Evolutionary conservation across 2,113 vertebrate genomes (phyloP), one percentile per base, ranked within the genome.

Genomic region (Vicugna pacos): DNA sequence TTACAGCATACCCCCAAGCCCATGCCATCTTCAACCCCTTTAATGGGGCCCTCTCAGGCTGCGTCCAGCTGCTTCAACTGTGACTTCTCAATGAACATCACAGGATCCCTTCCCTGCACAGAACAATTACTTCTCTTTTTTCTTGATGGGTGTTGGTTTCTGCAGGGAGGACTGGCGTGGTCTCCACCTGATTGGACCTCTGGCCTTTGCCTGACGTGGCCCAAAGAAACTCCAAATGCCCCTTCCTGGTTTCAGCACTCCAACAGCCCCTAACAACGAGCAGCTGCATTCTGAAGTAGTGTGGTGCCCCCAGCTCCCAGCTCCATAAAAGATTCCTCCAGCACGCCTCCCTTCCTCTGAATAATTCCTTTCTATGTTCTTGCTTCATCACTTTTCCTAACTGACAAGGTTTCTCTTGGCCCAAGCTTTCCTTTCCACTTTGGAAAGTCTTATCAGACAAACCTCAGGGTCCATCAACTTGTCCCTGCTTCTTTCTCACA

Each of bases 401-500:
- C 90, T 97, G 98, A 97, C 97, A 98, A 97, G 86, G 94, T 97
- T 97, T 98, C 96, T 87, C 94, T 97, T 95, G 94, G 97, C 96
- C 60, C 91, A 82, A 81, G 95, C 95, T 98, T 98, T 98, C 95
- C 93, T 98, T 98, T 98, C 97, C 82, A 65, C 96, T 98, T 98
- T 98, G 97, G 98, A 98, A 98, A 94, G 81, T 96, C 98, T 98
- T 98, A 89, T 98, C 97, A 98, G 97, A 97, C 96, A 98, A 97
- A 96, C 92, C 95, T 98, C 96, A 98, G 93, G 98, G 95, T 96
- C 92, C 97, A 92, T 87, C 8, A 2, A 91, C 79, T 96, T 88
- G 73, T 76, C 62, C 95, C 32, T 35, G 24, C 85, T 87, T 72
- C 77, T 96, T 82, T 8, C 98, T 94, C 54, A 91, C 62, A 93